Base-by-base conservation (phyloP, 64 coral and sea anemone genomes). In the Astreopora myriophthalma region DNA sequence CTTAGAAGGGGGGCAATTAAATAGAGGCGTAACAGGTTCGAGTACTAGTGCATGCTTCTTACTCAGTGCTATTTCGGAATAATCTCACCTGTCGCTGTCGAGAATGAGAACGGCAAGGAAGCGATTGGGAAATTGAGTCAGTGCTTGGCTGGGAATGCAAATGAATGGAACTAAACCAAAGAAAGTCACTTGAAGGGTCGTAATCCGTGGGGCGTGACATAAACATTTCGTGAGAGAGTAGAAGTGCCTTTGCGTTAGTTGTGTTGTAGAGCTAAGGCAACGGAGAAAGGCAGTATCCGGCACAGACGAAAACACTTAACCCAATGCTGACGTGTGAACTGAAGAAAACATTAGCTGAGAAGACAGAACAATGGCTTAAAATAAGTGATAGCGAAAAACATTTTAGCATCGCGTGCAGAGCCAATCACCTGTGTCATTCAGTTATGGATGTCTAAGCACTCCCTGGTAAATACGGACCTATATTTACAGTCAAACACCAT, bases 381-480 rank as follows among this genome's bases (percentile, higher is more conserved):
- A 61, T 83, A 64, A 65, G 55, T 79, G 0, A 25, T 64, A 64
- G 31, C 33, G 32, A 64, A 83, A n/a, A 65, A 83, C 79, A 83
- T 60, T 65, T 63, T 65, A 83, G 33, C 31, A 83, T 83, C 79
- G 79, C 79, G 79, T 83, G 79, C 57, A 64, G 11, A 36, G 20
- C 33, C 79, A 83, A 83, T 83, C 79, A 83, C 58, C 79, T 83
- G 57, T 83, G 55, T 83, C 79, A 83, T 83, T 83, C 79, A 83
- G 52, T 83, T 83, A 83, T 83, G 52, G 57, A 32, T 65, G 51
- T 83, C 79, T 83, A 65, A 60, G 22, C 79, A 83, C 58, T 39
- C 6, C 48, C 33, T 37, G 31, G 19, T 34, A 25, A 83, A 64
- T 83, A 83, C 79, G 12, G 57, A 23, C 20, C 79, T 4, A 64